phyloP scores from a whole-genome alignment of 1,140 invertebrate species.

The Plutomurus gul region DNA sequence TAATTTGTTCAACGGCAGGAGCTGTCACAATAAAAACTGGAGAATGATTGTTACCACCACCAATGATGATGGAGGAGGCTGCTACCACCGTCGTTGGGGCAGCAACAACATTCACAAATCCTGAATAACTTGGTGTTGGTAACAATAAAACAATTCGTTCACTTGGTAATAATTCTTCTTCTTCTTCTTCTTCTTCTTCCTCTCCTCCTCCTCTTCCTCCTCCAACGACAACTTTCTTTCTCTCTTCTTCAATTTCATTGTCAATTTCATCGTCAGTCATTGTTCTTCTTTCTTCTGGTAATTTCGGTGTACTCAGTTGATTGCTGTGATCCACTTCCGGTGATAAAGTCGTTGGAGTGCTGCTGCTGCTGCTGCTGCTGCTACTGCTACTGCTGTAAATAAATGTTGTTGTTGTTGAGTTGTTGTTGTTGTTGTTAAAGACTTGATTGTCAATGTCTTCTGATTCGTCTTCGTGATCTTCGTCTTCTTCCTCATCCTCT shows the following conservation, averaged over 20 bases:
- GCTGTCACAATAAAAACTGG: not conserved
- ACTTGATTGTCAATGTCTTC: slow-evolving; percentile 21
- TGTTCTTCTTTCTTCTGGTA: not conserved
- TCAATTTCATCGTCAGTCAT: not conserved
- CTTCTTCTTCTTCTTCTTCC: not conserved
- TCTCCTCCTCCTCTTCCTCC: no score
- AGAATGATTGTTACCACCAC: not conserved
- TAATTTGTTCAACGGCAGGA: not conserved
- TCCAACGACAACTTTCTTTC: no score
- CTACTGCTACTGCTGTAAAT: no score
- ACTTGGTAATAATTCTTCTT: not conserved
- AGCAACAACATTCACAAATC: not conserved
- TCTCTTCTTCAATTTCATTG: not conserved
- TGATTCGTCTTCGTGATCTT: not conserved
- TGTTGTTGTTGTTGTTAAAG: not conserved
- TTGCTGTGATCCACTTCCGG: not conserved
- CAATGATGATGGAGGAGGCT: not conserved
- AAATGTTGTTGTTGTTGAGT: no score
- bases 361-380: not conserved
- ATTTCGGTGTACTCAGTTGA: not conserved
- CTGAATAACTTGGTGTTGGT: not conserved
- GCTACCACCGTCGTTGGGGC: not conserved
- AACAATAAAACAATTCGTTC: not conserved
- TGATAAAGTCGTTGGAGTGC: no score
- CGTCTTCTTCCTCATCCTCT: slow-evolving; percentile 13